Conservation (phyloP, 2,888 invertebrate genomes). For the Drosophila neoperkinsi region DNA sequence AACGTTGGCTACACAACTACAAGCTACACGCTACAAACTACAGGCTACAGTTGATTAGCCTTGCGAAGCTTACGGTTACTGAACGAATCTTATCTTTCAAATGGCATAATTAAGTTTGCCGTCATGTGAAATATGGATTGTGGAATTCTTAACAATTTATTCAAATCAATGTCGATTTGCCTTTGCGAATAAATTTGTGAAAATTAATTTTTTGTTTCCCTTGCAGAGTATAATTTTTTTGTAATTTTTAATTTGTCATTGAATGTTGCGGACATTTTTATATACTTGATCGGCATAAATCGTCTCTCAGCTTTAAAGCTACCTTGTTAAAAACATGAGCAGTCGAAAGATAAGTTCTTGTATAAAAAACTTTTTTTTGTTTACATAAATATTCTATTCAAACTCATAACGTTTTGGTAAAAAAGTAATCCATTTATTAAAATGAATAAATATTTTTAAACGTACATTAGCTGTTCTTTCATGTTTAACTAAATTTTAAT, state of each 20-base stretch:
- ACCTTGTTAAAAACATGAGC: not conserved
- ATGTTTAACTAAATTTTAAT: not conserved
- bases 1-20: not conserved
- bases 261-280: not conserved
- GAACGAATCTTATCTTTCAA: conserved; percentile 7
- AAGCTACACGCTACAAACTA: not conserved
- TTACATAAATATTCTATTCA: not conserved
- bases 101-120: conserved; percentile 3
- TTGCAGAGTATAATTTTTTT: not conserved
- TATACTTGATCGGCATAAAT: not conserved
- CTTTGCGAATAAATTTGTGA: not conserved
- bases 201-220: not conserved
- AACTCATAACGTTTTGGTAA: not conserved
- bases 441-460: not conserved
- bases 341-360: not conserved
- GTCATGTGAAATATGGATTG: not conserved
- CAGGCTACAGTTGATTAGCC: not conserved
- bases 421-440: not conserved
- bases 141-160: not conserved
- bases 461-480: not conserved
- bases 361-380: not conserved
- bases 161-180: not conserved
- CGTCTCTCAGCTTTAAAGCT: not conserved
- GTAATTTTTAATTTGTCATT: not conserved
- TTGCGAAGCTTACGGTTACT: not conserved